Evolutionary conservation across 2,113 vertebrate species (phyloP), one percentile per base, ranked within the genome.

Genomic region (Chionomys nivalis): DNA sequence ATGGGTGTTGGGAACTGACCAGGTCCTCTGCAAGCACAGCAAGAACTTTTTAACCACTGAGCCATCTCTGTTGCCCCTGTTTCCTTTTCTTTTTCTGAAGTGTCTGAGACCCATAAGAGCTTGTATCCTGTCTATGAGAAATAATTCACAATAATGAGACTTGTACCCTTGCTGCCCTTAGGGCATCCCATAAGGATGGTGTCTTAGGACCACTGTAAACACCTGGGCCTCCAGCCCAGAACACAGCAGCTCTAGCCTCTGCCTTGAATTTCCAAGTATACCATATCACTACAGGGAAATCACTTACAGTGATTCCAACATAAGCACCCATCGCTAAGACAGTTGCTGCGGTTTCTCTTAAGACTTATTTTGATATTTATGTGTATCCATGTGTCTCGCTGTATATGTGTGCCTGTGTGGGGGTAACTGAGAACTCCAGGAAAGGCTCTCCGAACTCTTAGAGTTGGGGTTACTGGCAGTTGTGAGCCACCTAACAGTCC

Each of bases 191-290:
- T 0, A 1, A 39, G 23, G 58, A 11, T 1, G 0, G 17, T 21
- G 17, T 26, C 21, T 0, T 1, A 0, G 58, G 68, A 49, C 68
- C 36, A 5, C n/a, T 2, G 0, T 5, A 39, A n/a, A 2, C 26
- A 39, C 42, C 14, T 70, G 13, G 26, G 21, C 23, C n/a, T 2
- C 7, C 19, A 68, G 16, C 42, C 61, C 66, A 4, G 5, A 26
- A 3, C 7, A 14, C n/a, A 36, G 28, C 7, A 28, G 7, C 26
- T 21, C 68, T 42, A 1, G 21, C 68, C 87, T 47, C 87, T 55
- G 63, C 13, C 68, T 39, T 47, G 31, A 78, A n/a, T 42, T 49
- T 55, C 52, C 1, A 4, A 10, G 31, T 58, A 7, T 79, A 1
- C 70, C 36, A 5, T 65, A 16, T 36, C 66, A 1, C 19, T 42